Evolutionary conservation across 2,797 vertebrate species (phyloP).

Genomic region (Molossus molossus): DNA sequence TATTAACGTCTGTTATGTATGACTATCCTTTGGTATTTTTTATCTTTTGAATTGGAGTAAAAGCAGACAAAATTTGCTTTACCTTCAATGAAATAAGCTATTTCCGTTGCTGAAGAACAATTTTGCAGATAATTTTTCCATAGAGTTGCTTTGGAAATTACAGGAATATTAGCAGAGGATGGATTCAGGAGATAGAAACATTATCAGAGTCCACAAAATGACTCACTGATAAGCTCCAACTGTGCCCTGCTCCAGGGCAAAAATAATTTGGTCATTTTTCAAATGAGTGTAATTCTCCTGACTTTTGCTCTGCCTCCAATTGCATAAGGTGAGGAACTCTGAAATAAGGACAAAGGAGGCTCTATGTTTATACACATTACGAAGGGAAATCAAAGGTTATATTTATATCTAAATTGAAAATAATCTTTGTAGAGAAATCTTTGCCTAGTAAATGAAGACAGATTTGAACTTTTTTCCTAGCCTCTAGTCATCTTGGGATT

Average conservation of each 20-base stretch:
- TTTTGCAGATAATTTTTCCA: constrained; percentile 58
- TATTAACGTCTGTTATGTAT: neutral
- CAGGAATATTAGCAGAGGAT: constrained; percentile 48
- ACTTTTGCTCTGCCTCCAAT: constrained; percentile 46
- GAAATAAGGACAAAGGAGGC: constrained; percentile 14
- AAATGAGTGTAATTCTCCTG: constrained; percentile 62
- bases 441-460: constrained; percentile 55
- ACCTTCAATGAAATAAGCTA: neutral
- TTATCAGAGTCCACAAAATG: constrained; percentile 57
- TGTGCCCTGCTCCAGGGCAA: constrained; percentile 61
- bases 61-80: constrained; percentile 39
- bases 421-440: constrained; percentile 32
- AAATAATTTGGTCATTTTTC: constrained; percentile 78
- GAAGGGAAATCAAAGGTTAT: neutral
- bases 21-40: neutral
- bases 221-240: constrained; percentile 68
- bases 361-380: neutral
- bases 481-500: neutral
- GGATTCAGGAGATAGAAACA: constrained; percentile 21
- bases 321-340: neutral
- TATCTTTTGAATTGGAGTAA: neutral
- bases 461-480: constrained; percentile 46
- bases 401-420: constrained; percentile 66
- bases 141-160: constrained; percentile 50
- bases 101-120: neutral